Conservation (phyloP, 2,113 vertebrate genomes). For the Triplophysa dalaica region DNA sequence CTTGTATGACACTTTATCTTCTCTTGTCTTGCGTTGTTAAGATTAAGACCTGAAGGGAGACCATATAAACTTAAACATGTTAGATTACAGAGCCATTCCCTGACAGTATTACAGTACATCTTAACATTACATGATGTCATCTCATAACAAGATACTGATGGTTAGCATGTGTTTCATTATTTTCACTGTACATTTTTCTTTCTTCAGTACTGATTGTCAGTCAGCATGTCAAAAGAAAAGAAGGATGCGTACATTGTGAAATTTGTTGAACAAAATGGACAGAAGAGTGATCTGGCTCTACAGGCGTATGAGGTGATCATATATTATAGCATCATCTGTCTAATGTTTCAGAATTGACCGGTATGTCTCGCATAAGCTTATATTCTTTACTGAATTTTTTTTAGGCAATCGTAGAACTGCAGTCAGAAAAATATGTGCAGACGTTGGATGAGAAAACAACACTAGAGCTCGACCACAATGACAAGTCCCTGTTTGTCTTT, state of each 20-base stretch:
- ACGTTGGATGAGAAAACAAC: slow-evolving; percentile 80
- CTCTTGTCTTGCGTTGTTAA: background rate
- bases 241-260: slow-evolving; percentile 85
- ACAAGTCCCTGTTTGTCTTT: slow-evolving; percentile 92
- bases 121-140: background rate
- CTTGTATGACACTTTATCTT: background rate
- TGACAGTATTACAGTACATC: background rate
- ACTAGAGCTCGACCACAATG: slow-evolving; percentile 81
- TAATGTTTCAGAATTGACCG: background rate
- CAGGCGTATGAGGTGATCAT: slow-evolving; percentile 87
- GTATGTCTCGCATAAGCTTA: background rate
- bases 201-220: background rate
- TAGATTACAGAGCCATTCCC: background rate
- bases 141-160: background rate
- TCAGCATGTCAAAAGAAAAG: slow-evolving; percentile 76
- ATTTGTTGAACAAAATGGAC: slow-evolving; percentile 79
- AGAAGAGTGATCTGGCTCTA: slow-evolving; percentile 75
- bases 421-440: slow-evolving; percentile 90
- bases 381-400: slow-evolving; percentile 30
- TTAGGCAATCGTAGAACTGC: slow-evolving; percentile 90
- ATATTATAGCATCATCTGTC: too few species aligned
- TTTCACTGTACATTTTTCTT: background rate
- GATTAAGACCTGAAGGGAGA: background rate
- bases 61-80: background rate
- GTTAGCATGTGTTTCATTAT: background rate